Percentiles rank a stretch among this genome's conserved stretches.
phyloP scores from a whole-genome alignment of 2,113 vertebrate genomes.

The Isurus oxyrinchus region DNA sequence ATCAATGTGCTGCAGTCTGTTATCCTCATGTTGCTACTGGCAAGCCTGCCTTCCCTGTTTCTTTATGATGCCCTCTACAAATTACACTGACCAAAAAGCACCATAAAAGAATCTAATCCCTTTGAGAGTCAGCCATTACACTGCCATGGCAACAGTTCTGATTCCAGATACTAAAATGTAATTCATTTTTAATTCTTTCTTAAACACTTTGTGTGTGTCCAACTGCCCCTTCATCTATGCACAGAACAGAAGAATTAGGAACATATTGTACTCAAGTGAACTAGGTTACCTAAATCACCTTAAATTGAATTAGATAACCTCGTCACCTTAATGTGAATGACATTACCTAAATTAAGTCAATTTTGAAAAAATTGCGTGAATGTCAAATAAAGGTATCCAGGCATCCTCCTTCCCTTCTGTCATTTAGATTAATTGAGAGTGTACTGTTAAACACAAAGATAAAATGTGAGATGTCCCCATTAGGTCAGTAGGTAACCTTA shows the following conservation, averaged over 20 bases:
- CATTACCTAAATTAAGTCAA: neutral
- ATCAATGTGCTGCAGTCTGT: neutral
- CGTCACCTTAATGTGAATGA: neutral
- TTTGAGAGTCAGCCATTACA: neutral
- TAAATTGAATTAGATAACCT: too few species aligned
- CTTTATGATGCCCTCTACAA: neutral
- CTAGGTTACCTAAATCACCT: neutral
- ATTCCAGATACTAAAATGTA: neutral
- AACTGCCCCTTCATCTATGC: neutral
- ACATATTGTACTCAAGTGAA: neutral
- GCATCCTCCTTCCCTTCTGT: too few species aligned
- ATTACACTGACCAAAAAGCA: neutral
- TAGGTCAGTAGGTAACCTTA: too few species aligned
- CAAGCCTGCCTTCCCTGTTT: neutral
- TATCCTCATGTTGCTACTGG: neutral
- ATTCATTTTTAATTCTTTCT: neutral
- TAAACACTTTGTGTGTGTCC: neutral
- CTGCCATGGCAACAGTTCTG: neutral
- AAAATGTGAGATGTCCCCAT: too few species aligned
- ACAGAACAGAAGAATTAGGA: neutral
- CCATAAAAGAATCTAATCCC: neutral
- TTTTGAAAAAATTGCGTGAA: neutral
- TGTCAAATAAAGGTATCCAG: too few species aligned
- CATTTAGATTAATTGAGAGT: too few species aligned
- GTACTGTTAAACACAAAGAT: too few species aligned